These are phyloP conservation scores for Myrmecobius fasciatus DNA, from an alignment of 2,113 vertebrate genomes.

Conservation along the genomic window DNA sequence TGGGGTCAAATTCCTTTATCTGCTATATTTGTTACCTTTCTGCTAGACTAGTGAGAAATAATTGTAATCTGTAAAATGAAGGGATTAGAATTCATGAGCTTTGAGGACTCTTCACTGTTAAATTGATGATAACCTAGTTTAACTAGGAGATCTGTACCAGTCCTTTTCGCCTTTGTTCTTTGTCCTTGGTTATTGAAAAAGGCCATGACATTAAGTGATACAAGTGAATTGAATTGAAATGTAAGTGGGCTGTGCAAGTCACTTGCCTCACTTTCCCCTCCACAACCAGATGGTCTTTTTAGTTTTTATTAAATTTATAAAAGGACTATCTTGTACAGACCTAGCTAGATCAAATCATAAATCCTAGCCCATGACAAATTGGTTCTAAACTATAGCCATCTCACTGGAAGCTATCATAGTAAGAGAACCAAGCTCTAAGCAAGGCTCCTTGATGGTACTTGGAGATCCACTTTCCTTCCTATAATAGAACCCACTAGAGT, in stretches of 20 bases:
- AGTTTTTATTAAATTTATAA: neutral
- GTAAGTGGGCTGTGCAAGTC: no score
- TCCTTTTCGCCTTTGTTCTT: neutral
- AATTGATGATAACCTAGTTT: neutral
- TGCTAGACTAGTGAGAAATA: neutral
- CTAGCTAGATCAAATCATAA: neutral
- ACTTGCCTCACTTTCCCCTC: no score
- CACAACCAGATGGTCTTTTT: neutral
- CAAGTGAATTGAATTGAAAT: no score
- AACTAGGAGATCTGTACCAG: slow-evolving; percentile 18
- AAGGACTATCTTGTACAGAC: neutral
- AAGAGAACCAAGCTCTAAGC: neutral
- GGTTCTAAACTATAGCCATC: neutral
- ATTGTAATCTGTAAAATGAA: neutral
- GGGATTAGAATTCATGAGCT: neutral
- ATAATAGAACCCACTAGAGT: neutral
- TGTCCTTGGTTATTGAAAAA: no score
- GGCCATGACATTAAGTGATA: no score
- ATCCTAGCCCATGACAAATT: neutral
- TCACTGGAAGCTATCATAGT: neutral
- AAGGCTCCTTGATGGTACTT: neutral
- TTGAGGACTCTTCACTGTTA: neutral
- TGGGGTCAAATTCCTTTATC: neutral
- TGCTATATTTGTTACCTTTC: neutral
- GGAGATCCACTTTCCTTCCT: neutral